Percentiles rank a stretch among this genome's conserved stretches.
Evolutionary conservation across 1,140 invertebrate species (phyloP).

Genomic region (Rhagoletis pomonella): DNA sequence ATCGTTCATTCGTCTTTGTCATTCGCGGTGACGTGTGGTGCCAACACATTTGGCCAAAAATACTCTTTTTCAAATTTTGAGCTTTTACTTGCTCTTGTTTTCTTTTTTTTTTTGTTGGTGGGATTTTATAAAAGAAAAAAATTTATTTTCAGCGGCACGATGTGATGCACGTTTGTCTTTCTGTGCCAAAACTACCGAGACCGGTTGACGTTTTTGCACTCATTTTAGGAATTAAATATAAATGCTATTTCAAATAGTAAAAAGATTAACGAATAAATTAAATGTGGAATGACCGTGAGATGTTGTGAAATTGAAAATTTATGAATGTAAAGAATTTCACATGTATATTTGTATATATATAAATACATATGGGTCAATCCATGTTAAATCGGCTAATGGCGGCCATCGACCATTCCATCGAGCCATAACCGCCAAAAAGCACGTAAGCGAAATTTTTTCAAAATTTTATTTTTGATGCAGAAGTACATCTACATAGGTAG

Average conservation of each 20-base stretch:
- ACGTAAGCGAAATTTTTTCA: no score
- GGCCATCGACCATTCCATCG: no score
- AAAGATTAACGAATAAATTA: neutral
- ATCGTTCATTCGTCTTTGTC: conserved; percentile 31
- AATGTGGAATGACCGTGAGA: neutral
- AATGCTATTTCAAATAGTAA: conserved; percentile 9
- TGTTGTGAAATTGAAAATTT: neutral
- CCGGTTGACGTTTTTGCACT: neutral
- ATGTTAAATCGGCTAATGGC: no score
- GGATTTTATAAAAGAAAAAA: conserved; percentile 1
- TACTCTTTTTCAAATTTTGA: neutral
- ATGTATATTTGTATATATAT: no score
- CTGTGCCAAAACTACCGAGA: conserved; percentile 3
- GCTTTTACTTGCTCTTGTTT: neutral
- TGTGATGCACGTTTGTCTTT: conserved; percentile 29
- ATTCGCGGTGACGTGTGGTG: neutral
- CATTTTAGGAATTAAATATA: neutral
- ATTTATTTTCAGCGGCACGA: conserved; percentile 22
- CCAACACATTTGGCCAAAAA: neutral
- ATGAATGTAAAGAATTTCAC: no score
- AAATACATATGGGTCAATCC: no score
- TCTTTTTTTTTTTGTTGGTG: neutral
- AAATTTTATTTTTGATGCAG: no score
- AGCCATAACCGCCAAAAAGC: no score
- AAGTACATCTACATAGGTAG: no score